Evolutionary conservation across 2,797 vertebrate genomes (phyloP).

Genomic region (Bryconaethiops microstoma): DNA sequence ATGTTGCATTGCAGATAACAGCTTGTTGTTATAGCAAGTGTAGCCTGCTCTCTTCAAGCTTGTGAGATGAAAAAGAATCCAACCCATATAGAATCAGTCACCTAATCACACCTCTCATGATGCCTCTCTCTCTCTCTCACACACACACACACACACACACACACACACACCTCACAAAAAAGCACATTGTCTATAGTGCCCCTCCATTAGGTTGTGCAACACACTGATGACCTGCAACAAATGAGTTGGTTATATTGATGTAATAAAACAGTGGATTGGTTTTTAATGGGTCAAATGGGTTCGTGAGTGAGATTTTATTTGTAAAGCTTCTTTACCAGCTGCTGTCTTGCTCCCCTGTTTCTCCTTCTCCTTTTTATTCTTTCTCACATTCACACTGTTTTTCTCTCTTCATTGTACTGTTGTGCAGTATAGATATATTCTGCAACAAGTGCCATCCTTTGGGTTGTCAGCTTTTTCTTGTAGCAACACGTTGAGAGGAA

Average conservation of each 20-base stretch:
- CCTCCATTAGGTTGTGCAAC: conserved; percentile 74
- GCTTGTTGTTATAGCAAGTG: too few species aligned
- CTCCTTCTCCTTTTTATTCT: conserved; percentile 22
- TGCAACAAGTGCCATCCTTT: conserved; percentile 19
- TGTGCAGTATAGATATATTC: conserved; percentile 32
- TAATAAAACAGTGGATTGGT: conserved; percentile 79
- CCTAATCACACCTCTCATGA: background rate
- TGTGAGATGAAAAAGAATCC: conserved; percentile 1
- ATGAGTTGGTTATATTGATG: conserved; percentile 79
- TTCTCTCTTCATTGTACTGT: conserved; percentile 12
- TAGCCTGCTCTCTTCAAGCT: background rate
- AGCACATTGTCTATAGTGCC: conserved; percentile 24
- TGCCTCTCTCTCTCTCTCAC: background rate
- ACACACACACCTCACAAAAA: conserved; percentile 23
- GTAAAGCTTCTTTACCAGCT: conserved; percentile 54
- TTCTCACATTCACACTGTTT: conserved; percentile 35
- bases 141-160: conserved; percentile 13
- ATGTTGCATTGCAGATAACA: too few species aligned
- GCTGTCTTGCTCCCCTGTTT: conserved; percentile 21
- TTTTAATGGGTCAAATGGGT: conserved; percentile 79
- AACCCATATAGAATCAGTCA: background rate
- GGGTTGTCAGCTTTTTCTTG: conserved; percentile 22
- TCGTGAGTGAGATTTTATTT: conserved; percentile 65
- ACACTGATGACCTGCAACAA: conserved; percentile 80
- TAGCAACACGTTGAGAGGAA: conserved; percentile 47